Evolutionary conservation across 1,140 invertebrate species (phyloP), one percentile per base, ranked within the genome.

Genomic region (Heliconius melpomene): DNA sequence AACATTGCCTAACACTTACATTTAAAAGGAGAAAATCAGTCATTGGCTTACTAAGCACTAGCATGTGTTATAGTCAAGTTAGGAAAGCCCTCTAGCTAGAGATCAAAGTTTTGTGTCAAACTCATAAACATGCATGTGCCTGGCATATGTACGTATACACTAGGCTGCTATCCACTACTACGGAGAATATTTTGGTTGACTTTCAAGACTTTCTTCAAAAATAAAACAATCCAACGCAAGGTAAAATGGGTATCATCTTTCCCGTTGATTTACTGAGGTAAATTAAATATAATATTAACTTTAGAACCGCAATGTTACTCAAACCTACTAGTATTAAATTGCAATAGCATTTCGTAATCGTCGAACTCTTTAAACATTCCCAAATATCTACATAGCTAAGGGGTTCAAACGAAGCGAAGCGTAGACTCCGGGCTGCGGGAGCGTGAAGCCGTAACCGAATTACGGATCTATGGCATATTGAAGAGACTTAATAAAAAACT

Each of bases 331-430:
- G 29, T 75, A 79, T 75, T 75, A 75, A 74, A 75, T 79, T 66
- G 66, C 60, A 76, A 80, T 76, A 80, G 71, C 79, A 71, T 80
- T 81, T 81, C 79, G 83, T 88, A 88, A 87, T 88, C 85, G 81
- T 72, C 78, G 77, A 90, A 90, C 86, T 90, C 89, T 88, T 87
- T 86, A 88, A 90, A 87, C 85, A 87, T 88, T 86, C 81, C 84
- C 82, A 86, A 88, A 88, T 90, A 88, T 87, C 84, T 88, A 89
- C 75, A 81, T 79, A 80, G 79, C 78, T 77, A 81, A 87, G 81
- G 86, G 85, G 84, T 87, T 88, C 85, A 87, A 88, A 88, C 85
- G 88, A 85, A 90, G 87, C 85, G 86, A 72, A 87, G 85, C 87
- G 87, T 88, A 87, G 86, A 89, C 87, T 87, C 82, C 79, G 83